Conservation (phyloP, 1,140 invertebrate species). For the Propsilocerus akamusi region DNA sequence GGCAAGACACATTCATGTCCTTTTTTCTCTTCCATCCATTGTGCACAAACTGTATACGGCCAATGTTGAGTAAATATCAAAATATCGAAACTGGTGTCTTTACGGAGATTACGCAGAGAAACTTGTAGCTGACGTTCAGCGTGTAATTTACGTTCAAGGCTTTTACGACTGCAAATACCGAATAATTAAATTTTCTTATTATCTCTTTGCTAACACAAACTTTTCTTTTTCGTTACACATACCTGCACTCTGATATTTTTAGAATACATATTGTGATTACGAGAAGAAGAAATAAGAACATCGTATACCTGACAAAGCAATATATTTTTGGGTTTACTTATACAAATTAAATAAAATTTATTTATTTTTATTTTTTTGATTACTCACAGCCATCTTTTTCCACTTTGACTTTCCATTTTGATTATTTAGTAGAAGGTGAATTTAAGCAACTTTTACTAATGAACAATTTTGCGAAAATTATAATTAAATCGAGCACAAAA, state of each 20-base stretch:
- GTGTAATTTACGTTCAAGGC: not conserved
- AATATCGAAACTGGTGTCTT: conserved; percentile 39
- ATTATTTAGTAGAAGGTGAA: too few relatives aligned
- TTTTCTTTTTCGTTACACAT: not conserved
- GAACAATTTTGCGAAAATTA: too few relatives aligned
- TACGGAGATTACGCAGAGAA: not conserved
- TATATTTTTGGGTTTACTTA: too few relatives aligned
- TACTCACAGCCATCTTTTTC: too few relatives aligned
- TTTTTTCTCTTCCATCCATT: conserved; percentile 36
- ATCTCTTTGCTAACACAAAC: not conserved
- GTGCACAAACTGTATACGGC: conserved; percentile 53
- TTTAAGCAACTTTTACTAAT: too few relatives aligned
- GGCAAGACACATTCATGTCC: conserved; percentile 41
- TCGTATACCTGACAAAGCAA: too few relatives aligned
- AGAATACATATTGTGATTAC: not conserved
- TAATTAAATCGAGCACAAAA: too few relatives aligned
- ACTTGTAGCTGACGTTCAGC: not conserved
- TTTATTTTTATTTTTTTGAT: too few relatives aligned
- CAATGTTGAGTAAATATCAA: conserved; percentile 65
- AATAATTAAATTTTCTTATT: not conserved
- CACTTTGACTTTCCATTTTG: too few relatives aligned
- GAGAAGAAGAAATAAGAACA: not conserved
- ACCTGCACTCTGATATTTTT: not conserved
- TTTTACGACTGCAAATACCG: not conserved
- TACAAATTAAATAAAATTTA: too few relatives aligned